A percentile compares a stretch with the other conserved stretches of the same genome.
These are phyloP conservation scores for Aotus griseimembra DNA, from an alignment of 2,797 vertebrate genomes.

Conservation along the genomic window DNA sequence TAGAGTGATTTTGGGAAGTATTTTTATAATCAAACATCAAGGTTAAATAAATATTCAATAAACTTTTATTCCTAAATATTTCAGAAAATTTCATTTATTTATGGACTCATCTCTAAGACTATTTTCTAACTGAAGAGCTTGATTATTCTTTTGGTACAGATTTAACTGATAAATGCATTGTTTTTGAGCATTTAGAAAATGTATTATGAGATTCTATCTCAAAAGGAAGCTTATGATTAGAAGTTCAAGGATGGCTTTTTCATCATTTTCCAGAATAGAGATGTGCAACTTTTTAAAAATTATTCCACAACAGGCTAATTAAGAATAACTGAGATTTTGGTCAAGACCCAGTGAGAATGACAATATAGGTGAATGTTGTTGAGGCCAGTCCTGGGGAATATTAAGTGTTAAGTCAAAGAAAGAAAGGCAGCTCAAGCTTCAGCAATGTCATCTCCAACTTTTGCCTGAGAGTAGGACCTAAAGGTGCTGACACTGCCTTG, in stretches of 20 bases:
- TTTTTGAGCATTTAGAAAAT: neutral
- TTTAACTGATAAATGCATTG: neutral
- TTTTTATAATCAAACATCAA: neutral
- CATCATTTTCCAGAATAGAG: neutral
- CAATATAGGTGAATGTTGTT: rapidly evolving
- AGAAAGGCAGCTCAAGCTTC: neutral
- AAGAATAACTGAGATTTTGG: neutral
- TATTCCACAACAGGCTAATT: neutral
- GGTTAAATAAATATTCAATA: neutral
- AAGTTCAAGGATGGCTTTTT: neutral
- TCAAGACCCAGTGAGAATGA: neutral
- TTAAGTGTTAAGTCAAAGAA: neutral
- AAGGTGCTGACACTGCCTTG: too few relatives aligned
- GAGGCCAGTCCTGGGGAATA: neutral
- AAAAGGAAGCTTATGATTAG: neutral
- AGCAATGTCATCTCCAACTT: neutral
- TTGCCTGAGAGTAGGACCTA: neutral
- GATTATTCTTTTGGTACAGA: neutral
- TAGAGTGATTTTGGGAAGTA: neutral
- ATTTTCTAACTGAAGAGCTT: neutral
- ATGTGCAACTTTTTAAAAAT: too few relatives aligned
- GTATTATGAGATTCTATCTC: neutral
- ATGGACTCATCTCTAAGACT: neutral
- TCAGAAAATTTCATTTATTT: neutral
- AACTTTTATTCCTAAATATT: conserved; percentile 1